phyloP scores from a whole-genome alignment of 1,140 invertebrate genomes.

The Macrotrachela quadricornifera region DNA sequence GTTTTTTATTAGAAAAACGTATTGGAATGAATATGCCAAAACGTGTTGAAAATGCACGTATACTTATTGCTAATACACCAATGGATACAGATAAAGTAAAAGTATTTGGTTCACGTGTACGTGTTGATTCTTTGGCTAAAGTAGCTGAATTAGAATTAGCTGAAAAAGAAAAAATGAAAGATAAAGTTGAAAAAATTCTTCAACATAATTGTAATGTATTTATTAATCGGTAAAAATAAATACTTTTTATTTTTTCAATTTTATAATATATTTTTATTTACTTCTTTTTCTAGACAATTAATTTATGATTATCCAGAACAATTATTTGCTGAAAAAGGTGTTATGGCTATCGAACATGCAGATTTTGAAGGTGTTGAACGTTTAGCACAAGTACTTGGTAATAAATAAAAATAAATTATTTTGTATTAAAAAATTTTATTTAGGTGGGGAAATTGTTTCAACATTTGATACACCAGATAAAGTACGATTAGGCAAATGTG shows the following conservation, averaged over 20 bases:
- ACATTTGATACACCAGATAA: conserved; percentile 82
- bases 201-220: conserved; percentile 92
- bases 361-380: conserved; percentile 98
- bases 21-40: conserved; percentile 68
- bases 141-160: conserved; percentile 89
- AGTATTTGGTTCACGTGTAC: conserved; percentile 82
- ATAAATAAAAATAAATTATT: neutral
- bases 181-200: conserved; percentile 90
- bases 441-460: conserved; percentile 80
- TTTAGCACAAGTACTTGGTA: conserved; percentile 72
- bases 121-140: conserved; percentile 90
- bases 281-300: conserved; percentile 47
- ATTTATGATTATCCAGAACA: conserved; percentile 99
- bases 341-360: conserved; percentile 99
- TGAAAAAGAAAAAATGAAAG: conserved; percentile 99
- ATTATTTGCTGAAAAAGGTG: conserved; percentile 83
- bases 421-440: conserved; percentile 14
- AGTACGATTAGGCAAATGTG: conserved; percentile 77
- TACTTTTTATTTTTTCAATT: conserved; percentile 29
- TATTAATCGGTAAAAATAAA: no score
- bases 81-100: conserved; percentile 99
- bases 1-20: conserved; percentile 91
- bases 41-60: conserved; percentile 68
- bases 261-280: neutral
- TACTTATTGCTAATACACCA: conserved; percentile 96